Evolutionary conservation across 2,888 invertebrate species (phyloP).

Genomic region (Invenusta paracnida): DNA sequence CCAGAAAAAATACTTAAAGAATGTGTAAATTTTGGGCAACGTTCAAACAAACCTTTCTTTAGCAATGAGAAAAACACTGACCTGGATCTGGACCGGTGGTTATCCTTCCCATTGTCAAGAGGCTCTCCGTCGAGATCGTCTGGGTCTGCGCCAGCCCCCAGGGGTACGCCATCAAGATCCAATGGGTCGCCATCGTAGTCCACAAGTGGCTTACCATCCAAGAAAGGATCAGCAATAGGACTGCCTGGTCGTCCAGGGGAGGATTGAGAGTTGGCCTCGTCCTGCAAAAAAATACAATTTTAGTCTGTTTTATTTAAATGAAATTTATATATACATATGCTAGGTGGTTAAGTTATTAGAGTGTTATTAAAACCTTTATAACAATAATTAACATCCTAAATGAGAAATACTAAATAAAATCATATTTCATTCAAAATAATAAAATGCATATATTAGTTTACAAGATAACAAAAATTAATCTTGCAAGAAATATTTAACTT

Average conservation of each 20-base stretch:
- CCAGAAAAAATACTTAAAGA: too few relatives aligned
- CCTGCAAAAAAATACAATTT: neutral
- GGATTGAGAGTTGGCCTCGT: neutral
- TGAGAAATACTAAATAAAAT: too few relatives aligned
- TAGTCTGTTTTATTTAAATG: neutral
- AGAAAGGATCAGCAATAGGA: constrained; percentile 27
- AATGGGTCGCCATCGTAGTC: constrained; percentile 45
- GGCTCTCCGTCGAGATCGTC: constrained; percentile 25
- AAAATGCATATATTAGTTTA: too few relatives aligned
- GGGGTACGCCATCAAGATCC: constrained; percentile 72
- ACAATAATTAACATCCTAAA: too few relatives aligned
- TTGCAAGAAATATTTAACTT: neutral
- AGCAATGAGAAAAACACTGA: too few relatives aligned
- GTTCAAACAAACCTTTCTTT: too few relatives aligned
- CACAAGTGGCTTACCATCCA: constrained; percentile 43
- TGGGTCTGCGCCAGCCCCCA: constrained; percentile 55
- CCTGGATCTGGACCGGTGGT: neutral
- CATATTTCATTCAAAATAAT: too few relatives aligned
- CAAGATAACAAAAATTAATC: neutral
- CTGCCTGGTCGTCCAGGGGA: constrained; percentile 42
- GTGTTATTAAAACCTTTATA: too few relatives aligned
- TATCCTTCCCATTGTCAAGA: constrained; percentile 27
- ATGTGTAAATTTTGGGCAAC: too few relatives aligned
- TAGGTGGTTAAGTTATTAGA: too few relatives aligned
- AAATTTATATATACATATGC: too few relatives aligned